Evolutionary conservation across 2,113 vertebrate genomes (phyloP), one percentile per base, ranked within the genome.

Genomic region (Malurus cyaneus): DNA sequence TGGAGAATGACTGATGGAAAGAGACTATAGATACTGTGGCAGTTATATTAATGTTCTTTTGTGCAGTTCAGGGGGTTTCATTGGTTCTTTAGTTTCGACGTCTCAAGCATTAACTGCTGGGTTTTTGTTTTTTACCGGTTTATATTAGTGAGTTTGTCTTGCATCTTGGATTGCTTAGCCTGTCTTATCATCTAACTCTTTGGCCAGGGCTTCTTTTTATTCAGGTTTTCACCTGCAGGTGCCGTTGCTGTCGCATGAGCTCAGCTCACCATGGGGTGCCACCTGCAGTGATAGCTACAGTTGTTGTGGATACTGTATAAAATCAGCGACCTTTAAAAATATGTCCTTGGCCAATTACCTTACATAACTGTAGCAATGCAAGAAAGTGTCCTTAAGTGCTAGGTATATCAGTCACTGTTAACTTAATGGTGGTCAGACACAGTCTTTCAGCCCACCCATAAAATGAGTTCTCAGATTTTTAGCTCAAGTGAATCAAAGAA

Each of bases 281-380:
- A 89, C 83, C 82, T 97, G 85, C 80, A 88, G 47, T 62, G 70
- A 96, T 82, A 84, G 66, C 50, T 91, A 44, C 49, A 65, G 36
- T 80, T 90, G 64, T 73, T 95, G 74, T 88, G 93, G 91, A 91
- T 57, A 88, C 72, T 54, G 46, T 46, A 85, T 80, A 94, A 81
- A 94, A 81, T 39, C 71, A 87, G 81, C 8, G 34, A 95, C 74
- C 89, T 93, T 96, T 96, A 94, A 93, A 93, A 91, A 84, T 29
- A 31, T 84, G 83, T 89, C 78, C 66, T 95, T 87, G 86, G 73
- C 28, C 88, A 74, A 86, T 96, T 69, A 41, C 53, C 82, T 74
- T 54, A 41, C 28, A 28, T 78, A 85, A 95, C 76, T 86, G 52
- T 0, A 92, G 89, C 36, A 76, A 94, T 76, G 47, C 61, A 83